Evolutionary conservation across 2,113 vertebrate species (phyloP).

Genomic region (Trematomus loennbergii): DNA sequence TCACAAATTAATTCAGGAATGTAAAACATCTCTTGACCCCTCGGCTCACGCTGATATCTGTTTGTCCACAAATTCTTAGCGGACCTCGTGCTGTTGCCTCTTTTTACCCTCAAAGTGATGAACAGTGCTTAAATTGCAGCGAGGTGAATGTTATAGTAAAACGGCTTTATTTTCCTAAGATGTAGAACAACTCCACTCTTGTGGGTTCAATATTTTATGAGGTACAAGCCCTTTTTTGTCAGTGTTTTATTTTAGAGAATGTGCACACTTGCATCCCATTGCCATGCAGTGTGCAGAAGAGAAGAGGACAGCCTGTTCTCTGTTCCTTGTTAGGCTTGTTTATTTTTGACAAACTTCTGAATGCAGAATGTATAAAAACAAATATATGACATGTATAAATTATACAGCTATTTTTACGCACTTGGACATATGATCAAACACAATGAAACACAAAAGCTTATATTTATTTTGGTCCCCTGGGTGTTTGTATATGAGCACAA

Average conservation of each 20-base stretch:
- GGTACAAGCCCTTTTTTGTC: slow-evolving; percentile 49
- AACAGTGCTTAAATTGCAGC: slow-evolving; percentile 37
- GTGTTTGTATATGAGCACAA: too few species aligned
- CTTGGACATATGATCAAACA: too few species aligned
- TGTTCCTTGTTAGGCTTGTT: not conserved
- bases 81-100: not conserved
- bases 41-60: not conserved
- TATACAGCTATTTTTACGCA: too few species aligned
- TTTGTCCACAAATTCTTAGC: not conserved
- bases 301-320: slow-evolving; percentile 4
- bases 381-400: too few species aligned
- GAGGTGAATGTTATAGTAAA: slow-evolving; percentile 47
- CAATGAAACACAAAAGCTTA: too few species aligned
- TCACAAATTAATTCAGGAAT: not conserved
- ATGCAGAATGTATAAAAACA: too few species aligned
- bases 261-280: slow-evolving; percentile 7
- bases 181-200: slow-evolving; percentile 44
- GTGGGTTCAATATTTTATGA: slow-evolving; percentile 65
- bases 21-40: slow-evolving; percentile 8
- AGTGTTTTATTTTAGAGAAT: slow-evolving; percentile 32
- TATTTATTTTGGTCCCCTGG: too few species aligned
- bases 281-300: slow-evolving; percentile 7
- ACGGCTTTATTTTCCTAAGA: slow-evolving; percentile 23
- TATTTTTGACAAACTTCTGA: not conserved
- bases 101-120: slow-evolving; percentile 5